Base-by-base conservation (phyloP, 64 coral and sea anemone genomes). In the Pocillopora damicornis region DNA sequence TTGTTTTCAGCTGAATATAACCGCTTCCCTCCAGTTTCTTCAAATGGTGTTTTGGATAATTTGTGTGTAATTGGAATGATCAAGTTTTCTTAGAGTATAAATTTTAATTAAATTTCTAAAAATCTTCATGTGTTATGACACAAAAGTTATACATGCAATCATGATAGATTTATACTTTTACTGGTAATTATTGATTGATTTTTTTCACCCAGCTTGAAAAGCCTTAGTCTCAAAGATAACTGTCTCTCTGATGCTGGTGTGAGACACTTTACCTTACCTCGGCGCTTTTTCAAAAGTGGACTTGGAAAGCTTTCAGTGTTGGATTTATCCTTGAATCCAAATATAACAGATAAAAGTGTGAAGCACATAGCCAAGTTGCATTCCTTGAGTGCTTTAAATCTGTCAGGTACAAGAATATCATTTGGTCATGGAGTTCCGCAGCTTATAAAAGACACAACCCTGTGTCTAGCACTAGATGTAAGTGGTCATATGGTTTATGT, bases 181-280 rank as follows among this genome's bases (percentile, higher is more conserved):
- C 58, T 51, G 42, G 42, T 51, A 51, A 51, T 51, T 51, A 51
- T 2, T 51, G 7, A 51, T 51, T 51, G 42, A 51, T 51, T 51
- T 51, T 78, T 61, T 89, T 90, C 78, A 0, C 22, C 67, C 45
- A 98, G 95, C 11, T 84, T 98, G 22, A 42, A 37, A 77, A 89
- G 80, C 36, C 84, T 98, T 17, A 91, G 88, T 63, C 74, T 98
- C 13, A 93, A 98, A 79, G 77, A 98, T 86, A 98, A 98, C 26
- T 91, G 91, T 30, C 75, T 98, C 5, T 78, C 88, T 74, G 95
- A 93, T 73, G 59, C 76, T 93, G 95, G 90, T 73, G 57, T 98
- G n/a, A 86, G 77, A 45, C 79, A 88, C 18, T 73, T 93, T 23
- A 98, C 95, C 13, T 51, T 98, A 73, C 95, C 95, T 58, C 82